phyloP scores from a whole-genome alignment of 2,113 vertebrate species.

The Orycteropus afer region DNA sequence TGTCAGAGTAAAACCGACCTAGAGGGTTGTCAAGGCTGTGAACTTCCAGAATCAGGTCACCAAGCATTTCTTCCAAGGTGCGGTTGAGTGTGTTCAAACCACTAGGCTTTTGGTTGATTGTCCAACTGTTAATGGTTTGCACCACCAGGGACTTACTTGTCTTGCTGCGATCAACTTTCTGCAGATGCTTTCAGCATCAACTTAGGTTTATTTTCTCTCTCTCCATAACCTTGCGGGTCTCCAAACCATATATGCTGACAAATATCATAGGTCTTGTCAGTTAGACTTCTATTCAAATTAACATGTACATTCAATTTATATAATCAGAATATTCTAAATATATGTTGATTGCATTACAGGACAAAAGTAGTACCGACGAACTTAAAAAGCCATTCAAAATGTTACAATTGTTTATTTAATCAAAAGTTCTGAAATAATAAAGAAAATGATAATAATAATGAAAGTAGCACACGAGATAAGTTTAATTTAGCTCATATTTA shows the following conservation, averaged over 20 bases:
- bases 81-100: neutral
- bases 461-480: neutral
- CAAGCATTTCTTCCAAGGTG: neutral
- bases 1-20: neutral
- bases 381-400: neutral
- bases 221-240: slow-evolving; percentile 43
- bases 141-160: neutral
- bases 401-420: neutral
- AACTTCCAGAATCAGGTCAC: neutral
- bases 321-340: slow-evolving; percentile 62
- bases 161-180: slow-evolving; percentile 6
- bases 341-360: slow-evolving; percentile 37
- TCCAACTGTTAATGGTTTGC: neutral
- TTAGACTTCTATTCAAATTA: slow-evolving; percentile 30
- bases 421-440: neutral
- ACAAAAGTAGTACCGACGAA: neutral
- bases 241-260: slow-evolving; percentile 25
- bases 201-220: slow-evolving; percentile 57
- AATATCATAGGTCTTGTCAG: neutral
- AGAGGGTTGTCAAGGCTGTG: neutral
- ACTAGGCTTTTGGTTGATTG: neutral
- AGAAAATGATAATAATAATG: neutral
- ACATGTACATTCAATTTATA: slow-evolving; percentile 6
- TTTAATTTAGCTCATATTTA: neutral
- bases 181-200: slow-evolving; percentile 20